Evolutionary conservation across 1,140 invertebrate species (phyloP), one percentile per base, ranked within the genome.

Genomic region (Drosophila kepulauana): DNA sequence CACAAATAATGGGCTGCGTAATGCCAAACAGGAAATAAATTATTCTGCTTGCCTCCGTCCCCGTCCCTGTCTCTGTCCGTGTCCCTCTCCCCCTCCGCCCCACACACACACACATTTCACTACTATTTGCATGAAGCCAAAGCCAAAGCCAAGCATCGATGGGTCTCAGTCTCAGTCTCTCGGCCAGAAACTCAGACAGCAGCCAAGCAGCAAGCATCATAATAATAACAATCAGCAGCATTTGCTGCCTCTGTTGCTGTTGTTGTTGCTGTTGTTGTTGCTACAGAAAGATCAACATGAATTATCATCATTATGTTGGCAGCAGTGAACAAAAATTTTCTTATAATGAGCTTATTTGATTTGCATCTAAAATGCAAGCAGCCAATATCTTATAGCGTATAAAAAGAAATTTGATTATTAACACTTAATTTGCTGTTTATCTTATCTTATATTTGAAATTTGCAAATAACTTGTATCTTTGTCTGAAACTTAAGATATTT

Each of bases 1-100:
- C 79, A 81, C 75, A 87, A 87, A 86, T 86, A 87, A 86, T 86
- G 82, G 78, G 45, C 77, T 73, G 68, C 82, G 82, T 82, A 82
- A 86, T 79, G 82, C 79, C 78, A 74, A 87, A 87, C 82, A 87
- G 82, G 82, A 87, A 87, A 87, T 87, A 82, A 82, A 80, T 87
- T 87, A 88, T 79, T 72, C 63, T 68, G 35, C 43, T 49, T 49
- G 64, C 48, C 33, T 33, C 25, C 16, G 8, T 2, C 20, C 25
- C 33, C 33, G 1, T 3, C 35, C 35, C 7, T 5, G 35, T 25
- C 20, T 0, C 2, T 20, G 20, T 3, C 20, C 20, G 20, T 25
- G 20, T 25, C 20, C 20, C 20, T 25, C 20, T 4, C 20, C 20
- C 20, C 20, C 20, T 25, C 20, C 20, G 20, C 20, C 20, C 4